Evolutionary conservation across 53 echinoderm and acorn worm species (phyloP), one percentile per base, ranked within the genome.

Genomic region (Zoroaster sp.): DNA sequence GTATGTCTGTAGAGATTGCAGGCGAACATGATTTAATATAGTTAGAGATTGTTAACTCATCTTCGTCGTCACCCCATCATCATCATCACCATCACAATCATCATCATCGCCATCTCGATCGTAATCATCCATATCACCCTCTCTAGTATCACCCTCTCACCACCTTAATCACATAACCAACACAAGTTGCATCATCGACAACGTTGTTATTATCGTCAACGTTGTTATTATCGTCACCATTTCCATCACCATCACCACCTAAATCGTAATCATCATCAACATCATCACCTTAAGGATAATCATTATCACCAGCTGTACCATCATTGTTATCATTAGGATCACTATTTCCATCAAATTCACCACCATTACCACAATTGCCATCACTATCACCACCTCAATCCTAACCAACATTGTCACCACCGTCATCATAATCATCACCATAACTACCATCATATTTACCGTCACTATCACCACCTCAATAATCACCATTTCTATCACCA

Each of bases 91-190:
- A 55, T 66, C 66, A 53, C 54, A 52, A 73, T 87, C 43, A 87
- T 54, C 72, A 54, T 73, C 85, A 90, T 55, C 75, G 46, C 36
- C 74, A 90, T 70, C 79, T 66, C 36, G 39, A 88, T 36, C 66
- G 70, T 28, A 52, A 86, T 41, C 86, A 55, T 38, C 76, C 54
- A 54, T 73, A 87, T 36, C 87, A 87, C 88, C 87, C 66, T 75
- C 87, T 88, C 40, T 87, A 87, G 52, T 47, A 91, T 87, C 91
- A 74, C 0, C 87, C 88, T 69, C 87, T 36, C 66, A 75, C 47
- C 86, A 90, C 55, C 90, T 25, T 25, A 4, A 53, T 53, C 52
- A 51, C 52, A 20, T 53, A 17, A 9, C 28, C 7, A 69, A 18
- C 13, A 69, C 67, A 23, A 4, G 14, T 2, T 5, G 42, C 86